A percentile compares a stretch with the other conserved stretches of the same genome.
phyloP scores from a whole-genome alignment of 2,888 invertebrate genomes.

The Bombylius major region DNA sequence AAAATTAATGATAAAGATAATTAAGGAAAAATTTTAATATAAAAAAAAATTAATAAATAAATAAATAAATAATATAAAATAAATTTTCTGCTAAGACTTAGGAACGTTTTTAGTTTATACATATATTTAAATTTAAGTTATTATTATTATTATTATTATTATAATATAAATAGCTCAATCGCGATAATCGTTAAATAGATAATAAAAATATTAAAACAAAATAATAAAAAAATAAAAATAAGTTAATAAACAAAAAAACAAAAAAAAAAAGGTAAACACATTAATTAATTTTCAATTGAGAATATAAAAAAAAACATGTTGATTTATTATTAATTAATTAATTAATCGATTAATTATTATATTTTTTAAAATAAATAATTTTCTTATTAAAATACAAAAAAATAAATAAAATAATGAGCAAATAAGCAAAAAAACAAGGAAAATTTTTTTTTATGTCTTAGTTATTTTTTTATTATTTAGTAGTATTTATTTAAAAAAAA shows the following conservation, averaged over 20 bases:
- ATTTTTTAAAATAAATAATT: too few species aligned
- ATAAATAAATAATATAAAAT: not conserved
- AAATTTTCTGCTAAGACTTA: constrained; percentile 6
- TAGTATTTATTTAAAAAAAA: too few species aligned
- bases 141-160: not conserved
- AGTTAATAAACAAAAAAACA: not conserved
- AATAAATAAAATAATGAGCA: too few species aligned
- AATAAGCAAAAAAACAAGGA: too few species aligned
- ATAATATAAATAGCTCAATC: constrained; percentile 2
- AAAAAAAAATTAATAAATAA: not conserved
- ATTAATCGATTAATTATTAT: too few species aligned
- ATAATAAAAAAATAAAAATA: constrained; percentile 4
- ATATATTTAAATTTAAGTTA: constrained; percentile 6
- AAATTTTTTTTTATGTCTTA: too few species aligned
- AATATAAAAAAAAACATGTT: too few species aligned
- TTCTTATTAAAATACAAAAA: too few species aligned
- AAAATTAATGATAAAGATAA: not conserved
- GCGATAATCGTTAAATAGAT: constrained; percentile 3
- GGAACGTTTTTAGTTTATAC: constrained; percentile 5
- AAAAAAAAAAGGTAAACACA: not conserved
- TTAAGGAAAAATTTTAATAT: not conserved
- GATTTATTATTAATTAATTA: too few species aligned
- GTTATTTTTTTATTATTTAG: too few species aligned
- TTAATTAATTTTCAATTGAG: too few species aligned
- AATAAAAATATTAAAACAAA: not conserved